phyloP scores from a whole-genome alignment of 2,888 invertebrate genomes.

The Notodonta dromedarius region DNA sequence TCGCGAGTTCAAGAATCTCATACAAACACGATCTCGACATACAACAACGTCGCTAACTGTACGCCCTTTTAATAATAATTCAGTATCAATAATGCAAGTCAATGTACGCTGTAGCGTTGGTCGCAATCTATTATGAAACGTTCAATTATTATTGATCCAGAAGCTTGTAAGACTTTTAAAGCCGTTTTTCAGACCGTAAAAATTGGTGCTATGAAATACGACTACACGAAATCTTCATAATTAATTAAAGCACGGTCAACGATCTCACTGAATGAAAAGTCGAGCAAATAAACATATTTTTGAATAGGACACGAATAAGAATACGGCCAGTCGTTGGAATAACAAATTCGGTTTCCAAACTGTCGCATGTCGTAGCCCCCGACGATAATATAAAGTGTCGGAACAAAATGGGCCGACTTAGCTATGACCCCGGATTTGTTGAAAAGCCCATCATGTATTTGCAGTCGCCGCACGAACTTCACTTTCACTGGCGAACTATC shows the following conservation, averaged over 20 bases:
- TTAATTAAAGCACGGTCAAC: constrained; percentile 47
- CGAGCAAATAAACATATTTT: constrained; percentile 39
- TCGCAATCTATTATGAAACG: constrained; percentile 8
- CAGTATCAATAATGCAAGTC: constrained; percentile 13
- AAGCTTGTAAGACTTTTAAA: constrained; percentile 9
- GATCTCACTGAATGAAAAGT: constrained; percentile 41
- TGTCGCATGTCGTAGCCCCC: constrained; percentile 17
- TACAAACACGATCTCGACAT: constrained; percentile 17
- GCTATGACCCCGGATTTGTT: constrained; percentile 48
- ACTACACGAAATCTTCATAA: constrained; percentile 36
- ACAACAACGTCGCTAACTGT: constrained; percentile 6
- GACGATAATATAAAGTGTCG: constrained; percentile 30
- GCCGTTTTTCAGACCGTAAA: constrained; percentile 16
- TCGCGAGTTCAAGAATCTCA: constrained; percentile 29
- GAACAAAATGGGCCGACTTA: constrained; percentile 28
- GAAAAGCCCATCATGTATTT: constrained; percentile 47
- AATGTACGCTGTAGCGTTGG: background rate
- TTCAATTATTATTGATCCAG: constrained; percentile 11
- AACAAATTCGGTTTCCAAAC: constrained; percentile 33
- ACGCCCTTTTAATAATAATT: constrained; percentile 15
- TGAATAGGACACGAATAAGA: constrained; percentile 30
- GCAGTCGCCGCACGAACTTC: constrained; percentile 60
- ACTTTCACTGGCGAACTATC: constrained; percentile 70
- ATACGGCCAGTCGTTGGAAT: constrained; percentile 40
- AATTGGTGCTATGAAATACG: constrained; percentile 33